Base-by-base conservation (phyloP, 1,140 invertebrate genomes). In the Augochlora pura region DNA sequence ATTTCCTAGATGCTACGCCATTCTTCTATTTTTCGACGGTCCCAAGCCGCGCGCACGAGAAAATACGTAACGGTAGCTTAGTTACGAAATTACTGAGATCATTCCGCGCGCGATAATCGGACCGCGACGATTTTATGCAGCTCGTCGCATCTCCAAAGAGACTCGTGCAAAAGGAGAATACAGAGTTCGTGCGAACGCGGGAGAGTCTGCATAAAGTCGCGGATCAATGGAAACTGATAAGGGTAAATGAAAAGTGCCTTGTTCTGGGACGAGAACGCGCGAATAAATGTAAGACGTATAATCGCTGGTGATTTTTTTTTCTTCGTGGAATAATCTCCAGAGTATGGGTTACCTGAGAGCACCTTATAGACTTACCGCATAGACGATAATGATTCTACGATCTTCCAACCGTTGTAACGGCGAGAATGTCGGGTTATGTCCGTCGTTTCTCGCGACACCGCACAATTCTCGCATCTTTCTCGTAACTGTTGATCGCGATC, bases 341-440 rank as follows among this genome's bases (percentile, higher is more conserved):
- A 74, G 57, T 27, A 83, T 77, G 59, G 77, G 76, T 80, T 86
- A 86, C 65, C 80, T 86, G 80, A 85, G 42, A 80, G 57, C 54
- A 77, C 54, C 64, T 68, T 63, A 60, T 85, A 82, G 70, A 77
- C 32, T 85, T 85, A 85, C 23, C 8, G n/a, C 52, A 80, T 83
- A 83, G 83, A 72, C 42, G 76, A 81, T 85, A 85, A 81, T 70
- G 25, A 74, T 69, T 52, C 57, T 21, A 16, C 67, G 52, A 65
- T 81, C 46, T 68, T 76, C 62, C 71, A 63, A 27, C 23, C 27
- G 49, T 52, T 52, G 1, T 21, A 52, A 74, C 42, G 57, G 42
- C 18, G 10, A n/a, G 14, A 46, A 46, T 10, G 14, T 46, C 42
- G 42, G 42, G 12, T 42, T n/a, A n/a, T 42, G 42, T 8, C 42